phyloP scores from a whole-genome alignment of 1,140 invertebrate species.

The Ectropis grisescens region DNA sequence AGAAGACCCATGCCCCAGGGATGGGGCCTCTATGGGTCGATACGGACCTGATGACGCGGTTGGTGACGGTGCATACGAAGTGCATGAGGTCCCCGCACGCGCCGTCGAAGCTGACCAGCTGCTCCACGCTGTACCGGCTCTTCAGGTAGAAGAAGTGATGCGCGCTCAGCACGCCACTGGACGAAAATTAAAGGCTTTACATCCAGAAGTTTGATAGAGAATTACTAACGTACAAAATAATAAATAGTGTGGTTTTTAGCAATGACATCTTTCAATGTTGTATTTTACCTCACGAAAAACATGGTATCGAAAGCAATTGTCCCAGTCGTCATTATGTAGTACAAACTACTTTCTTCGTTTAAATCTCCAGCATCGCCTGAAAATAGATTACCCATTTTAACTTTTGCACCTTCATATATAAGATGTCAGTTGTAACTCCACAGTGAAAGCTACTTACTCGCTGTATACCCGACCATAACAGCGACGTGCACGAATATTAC shows the following conservation, averaged over 20 bases:
- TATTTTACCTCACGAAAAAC: conserved; percentile 47
- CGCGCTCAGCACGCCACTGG: conserved; percentile 48
- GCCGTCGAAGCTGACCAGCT: conserved; percentile 40
- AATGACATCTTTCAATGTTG: no score
- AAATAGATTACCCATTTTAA: conserved; percentile 6
- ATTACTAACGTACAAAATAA: neutral
- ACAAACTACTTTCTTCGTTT: conserved; percentile 25
- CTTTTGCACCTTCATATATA: no score
- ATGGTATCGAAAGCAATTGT: conserved; percentile 52
- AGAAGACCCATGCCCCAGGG: no score
- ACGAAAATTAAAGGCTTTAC: neutral
- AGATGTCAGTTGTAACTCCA: no score
- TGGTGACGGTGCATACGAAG: conserved; percentile 51
- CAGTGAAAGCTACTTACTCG: no score
- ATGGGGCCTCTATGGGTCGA: no score
- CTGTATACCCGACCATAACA: conserved; percentile 32
- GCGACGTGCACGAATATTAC: conserved; percentile 47
- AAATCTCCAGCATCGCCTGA: conserved; percentile 31
- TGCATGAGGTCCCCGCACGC: conserved; percentile 38
- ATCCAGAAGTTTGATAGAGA: neutral
- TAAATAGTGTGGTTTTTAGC: no score
- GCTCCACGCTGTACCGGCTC: conserved; percentile 40
- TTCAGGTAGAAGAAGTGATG: conserved; percentile 60
- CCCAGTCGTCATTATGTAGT: conserved; percentile 40
- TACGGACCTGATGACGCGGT: conserved; percentile 52